Percentiles rank a stretch among this genome's conserved stretches.
Conservation (phyloP, 2,888 invertebrate species). For the Rutpela maculata region DNA sequence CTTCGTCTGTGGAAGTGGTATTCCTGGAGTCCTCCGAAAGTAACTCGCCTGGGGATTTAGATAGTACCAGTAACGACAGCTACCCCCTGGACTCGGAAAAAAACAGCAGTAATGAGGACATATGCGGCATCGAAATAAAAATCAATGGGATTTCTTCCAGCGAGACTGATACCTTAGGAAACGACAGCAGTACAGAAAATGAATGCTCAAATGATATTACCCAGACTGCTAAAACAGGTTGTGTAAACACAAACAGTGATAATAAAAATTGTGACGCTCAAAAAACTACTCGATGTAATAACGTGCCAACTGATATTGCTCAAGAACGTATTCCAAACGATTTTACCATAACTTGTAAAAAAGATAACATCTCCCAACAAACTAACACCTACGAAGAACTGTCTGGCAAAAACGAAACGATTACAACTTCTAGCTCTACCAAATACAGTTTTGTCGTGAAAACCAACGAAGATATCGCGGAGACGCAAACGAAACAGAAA, state of each 20-base stretch:
- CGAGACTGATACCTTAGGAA: constrained; percentile 17
- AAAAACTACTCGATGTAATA: not conserved
- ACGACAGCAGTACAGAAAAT: not conserved
- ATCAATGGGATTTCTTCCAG: constrained; percentile 25
- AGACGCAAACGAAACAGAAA: constrained; percentile 37
- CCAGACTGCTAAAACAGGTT: not conserved
- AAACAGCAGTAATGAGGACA: constrained; percentile 43
- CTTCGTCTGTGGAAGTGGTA: constrained; percentile 79
- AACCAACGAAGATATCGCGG: constrained; percentile 5
- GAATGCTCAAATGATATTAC: not conserved
- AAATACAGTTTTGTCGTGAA: constrained; percentile 44
- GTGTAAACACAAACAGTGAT: too few relatives aligned
- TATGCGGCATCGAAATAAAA: constrained; percentile 26
- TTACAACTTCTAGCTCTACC: constrained; percentile 44
- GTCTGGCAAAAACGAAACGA: constrained; percentile 48
- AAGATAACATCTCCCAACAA: constrained; percentile 15
- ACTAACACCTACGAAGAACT: constrained; percentile 30
- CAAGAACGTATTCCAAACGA: not conserved
- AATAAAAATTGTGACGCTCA: constrained; percentile 7
- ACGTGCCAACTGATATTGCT: not conserved
- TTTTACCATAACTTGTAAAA: constrained; percentile 14
- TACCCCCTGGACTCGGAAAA: constrained; percentile 43
- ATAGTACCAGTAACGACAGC: constrained; percentile 51
- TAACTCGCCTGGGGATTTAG: constrained; percentile 48
- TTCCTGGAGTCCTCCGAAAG: constrained; percentile 75